These are phyloP conservation scores for Pteronura brasiliensis DNA, from an alignment of 2,113 vertebrate species.

Conservation along the genomic window DNA sequence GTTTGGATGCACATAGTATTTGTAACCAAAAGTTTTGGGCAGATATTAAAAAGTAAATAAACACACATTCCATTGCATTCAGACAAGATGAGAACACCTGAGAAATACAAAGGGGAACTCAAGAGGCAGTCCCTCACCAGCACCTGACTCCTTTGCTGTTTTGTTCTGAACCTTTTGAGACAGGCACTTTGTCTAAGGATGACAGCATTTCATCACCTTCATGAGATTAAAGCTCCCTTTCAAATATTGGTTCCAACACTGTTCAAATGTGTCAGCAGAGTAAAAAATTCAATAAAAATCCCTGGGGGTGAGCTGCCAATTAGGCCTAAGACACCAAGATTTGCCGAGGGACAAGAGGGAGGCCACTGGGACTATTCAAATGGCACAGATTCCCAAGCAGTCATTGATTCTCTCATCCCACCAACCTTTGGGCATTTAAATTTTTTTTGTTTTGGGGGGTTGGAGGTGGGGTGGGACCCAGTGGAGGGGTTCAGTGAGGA, in stretches of 20 bases:
- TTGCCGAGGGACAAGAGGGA: neutral
- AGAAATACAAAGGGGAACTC: neutral
- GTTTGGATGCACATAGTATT: neutral
- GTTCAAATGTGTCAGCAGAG: constrained; percentile 49
- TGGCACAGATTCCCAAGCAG: neutral
- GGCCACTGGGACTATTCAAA: neutral
- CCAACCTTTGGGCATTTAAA: neutral
- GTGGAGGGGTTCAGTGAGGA: neutral
- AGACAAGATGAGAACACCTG: neutral
- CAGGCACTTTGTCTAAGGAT: constrained; percentile 59
- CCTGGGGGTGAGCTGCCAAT: constrained; percentile 52
- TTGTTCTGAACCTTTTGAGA: constrained; percentile 26
- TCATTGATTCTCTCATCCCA: neutral
- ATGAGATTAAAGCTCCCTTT: constrained; percentile 63
- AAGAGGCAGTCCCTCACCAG: neutral
- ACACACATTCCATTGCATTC: neutral
- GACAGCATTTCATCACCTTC: constrained; percentile 67
- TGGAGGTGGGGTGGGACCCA: neutral
- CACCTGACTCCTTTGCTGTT: neutral
- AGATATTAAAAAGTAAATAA: neutral
- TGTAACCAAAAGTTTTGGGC: neutral
- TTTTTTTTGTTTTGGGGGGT: neutral
- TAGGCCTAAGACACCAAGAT: constrained; percentile 24
- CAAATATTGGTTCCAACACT: constrained; percentile 38
- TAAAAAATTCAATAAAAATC: constrained; percentile 59